phyloP scores from a whole-genome alignment of 2,113 vertebrate genomes.

The Balaenoptera acutorostrata region DNA sequence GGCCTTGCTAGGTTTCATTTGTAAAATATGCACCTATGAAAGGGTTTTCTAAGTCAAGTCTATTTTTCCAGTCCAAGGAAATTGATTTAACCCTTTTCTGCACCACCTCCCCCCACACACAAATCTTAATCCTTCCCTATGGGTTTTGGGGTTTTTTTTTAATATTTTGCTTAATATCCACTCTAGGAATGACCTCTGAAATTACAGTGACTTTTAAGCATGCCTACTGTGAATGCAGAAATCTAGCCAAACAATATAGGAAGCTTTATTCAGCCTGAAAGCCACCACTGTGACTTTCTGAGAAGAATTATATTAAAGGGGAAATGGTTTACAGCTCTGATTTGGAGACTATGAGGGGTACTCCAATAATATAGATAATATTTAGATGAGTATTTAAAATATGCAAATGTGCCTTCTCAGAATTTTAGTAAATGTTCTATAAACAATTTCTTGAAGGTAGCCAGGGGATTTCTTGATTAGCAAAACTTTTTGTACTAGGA shows the following conservation, averaged over 20 bases:
- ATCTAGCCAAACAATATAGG: not conserved
- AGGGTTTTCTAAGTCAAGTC: not conserved
- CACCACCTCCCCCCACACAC: not conserved
- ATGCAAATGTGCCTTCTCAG: not conserved
- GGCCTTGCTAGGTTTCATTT: not conserved
- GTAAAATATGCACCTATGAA: not conserved
- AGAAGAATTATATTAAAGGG: not conserved
- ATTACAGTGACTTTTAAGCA: not conserved
- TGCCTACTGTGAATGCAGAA: not conserved
- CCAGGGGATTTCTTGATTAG: not conserved
- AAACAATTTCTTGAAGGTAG: not conserved
- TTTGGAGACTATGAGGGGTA: not conserved
- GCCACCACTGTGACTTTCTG: not conserved
- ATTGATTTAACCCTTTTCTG: not conserved
- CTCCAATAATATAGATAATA: not conserved
- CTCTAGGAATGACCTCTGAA: not conserved
- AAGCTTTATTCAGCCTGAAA: not conserved
- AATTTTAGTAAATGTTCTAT: not conserved
- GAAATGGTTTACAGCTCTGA: constrained; percentile 11
- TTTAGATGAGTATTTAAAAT: not conserved
- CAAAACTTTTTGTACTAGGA: not conserved
- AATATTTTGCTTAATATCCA: not conserved
- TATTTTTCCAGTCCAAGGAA: not conserved
- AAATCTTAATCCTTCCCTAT: not conserved
- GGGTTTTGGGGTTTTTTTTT: not conserved